These are phyloP conservation scores for Trisateles emortualis DNA, from an alignment of 2,888 invertebrate genomes.

Conservation along the genomic window DNA sequence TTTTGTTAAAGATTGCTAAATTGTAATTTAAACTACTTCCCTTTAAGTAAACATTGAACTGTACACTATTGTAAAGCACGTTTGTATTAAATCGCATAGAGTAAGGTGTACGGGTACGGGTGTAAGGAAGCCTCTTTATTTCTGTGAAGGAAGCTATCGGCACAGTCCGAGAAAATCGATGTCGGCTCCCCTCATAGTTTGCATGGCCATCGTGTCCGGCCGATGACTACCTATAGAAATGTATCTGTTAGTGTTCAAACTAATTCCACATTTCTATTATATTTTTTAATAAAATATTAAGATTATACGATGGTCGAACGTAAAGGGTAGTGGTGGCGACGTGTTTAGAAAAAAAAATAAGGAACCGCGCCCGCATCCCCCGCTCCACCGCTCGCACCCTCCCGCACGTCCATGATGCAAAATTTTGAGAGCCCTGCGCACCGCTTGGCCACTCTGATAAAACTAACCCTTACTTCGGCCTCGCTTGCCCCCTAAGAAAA, in stretches of 20 bases:
- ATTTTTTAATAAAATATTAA: slow-evolving; percentile 26
- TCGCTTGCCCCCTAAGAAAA: slow-evolving; percentile 13
- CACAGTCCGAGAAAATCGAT: slow-evolving; percentile 85
- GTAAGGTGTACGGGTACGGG: slow-evolving; percentile 61
- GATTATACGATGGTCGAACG: slow-evolving; percentile 23
- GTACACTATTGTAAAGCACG: slow-evolving; percentile 39
- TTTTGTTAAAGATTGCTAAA: too few species aligned
- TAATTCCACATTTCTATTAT: slow-evolving; percentile 24
- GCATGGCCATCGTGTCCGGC: slow-evolving; percentile 76
- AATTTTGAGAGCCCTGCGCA: slow-evolving; percentile 73
- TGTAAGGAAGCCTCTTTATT: slow-evolving; percentile 65
- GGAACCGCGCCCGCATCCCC: slow-evolving; percentile 57
- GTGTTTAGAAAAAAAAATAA: slow-evolving; percentile 69
- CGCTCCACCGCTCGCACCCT: slow-evolving; percentile 52
- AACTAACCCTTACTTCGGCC: slow-evolving; percentile 38
- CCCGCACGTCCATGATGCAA: slow-evolving; percentile 70
- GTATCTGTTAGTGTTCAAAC: slow-evolving; percentile 24
- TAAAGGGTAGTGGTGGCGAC: slow-evolving; percentile 35
- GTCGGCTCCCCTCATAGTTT: slow-evolving; percentile 83
- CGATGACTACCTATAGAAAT: slow-evolving; percentile 30
- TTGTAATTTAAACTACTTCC: too few species aligned
- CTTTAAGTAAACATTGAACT: too few species aligned
- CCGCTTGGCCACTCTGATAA: slow-evolving; percentile 55
- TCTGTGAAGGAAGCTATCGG: slow-evolving; percentile 76
- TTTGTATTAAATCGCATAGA: slow-evolving; percentile 64